Evolutionary conservation across 2,113 vertebrate genomes (phyloP).

Genomic region (Gallinago paraguaiae): DNA sequence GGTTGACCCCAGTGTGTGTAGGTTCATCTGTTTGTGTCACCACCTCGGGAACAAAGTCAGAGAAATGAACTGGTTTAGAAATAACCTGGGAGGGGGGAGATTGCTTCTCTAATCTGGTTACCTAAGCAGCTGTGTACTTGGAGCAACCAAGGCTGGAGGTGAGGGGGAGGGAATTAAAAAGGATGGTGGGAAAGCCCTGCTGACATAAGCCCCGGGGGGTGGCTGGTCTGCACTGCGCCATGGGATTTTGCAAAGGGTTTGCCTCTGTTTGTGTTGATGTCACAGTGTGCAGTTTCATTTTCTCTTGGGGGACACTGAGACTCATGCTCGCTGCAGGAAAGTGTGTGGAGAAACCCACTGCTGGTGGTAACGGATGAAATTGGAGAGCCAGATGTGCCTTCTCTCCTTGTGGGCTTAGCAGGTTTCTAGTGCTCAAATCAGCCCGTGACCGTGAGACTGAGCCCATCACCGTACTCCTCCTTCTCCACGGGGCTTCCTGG

Average conservation of each 20-base stretch:
- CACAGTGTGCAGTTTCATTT: background rate
- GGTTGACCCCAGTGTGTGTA: background rate
- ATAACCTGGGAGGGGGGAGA: background rate
- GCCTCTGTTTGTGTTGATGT: background rate
- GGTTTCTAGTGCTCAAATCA: background rate
- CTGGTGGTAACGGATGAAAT: background rate
- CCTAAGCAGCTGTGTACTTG: background rate
- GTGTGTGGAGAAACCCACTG: background rate
- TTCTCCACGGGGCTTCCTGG: background rate
- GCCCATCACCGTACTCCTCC: accelerated
- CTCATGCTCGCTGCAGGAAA: background rate
- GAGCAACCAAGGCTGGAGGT: background rate
- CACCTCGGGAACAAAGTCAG: background rate
- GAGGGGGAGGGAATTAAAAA: background rate
- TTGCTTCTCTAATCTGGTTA: background rate
- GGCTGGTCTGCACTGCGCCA: background rate
- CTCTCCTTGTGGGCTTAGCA: background rate
- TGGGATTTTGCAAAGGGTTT: background rate
- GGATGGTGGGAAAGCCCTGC: background rate
- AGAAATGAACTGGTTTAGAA: background rate
- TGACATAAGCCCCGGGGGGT: background rate
- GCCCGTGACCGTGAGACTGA: background rate
- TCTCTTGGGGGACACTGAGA: background rate
- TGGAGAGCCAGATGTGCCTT: background rate
- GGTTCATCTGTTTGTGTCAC: background rate